A percentile compares a stretch with the other conserved stretches of the same genome.
Evolutionary conservation across 2,888 invertebrate species (phyloP).

Genomic region (Onthophagus sagittarius): DNA sequence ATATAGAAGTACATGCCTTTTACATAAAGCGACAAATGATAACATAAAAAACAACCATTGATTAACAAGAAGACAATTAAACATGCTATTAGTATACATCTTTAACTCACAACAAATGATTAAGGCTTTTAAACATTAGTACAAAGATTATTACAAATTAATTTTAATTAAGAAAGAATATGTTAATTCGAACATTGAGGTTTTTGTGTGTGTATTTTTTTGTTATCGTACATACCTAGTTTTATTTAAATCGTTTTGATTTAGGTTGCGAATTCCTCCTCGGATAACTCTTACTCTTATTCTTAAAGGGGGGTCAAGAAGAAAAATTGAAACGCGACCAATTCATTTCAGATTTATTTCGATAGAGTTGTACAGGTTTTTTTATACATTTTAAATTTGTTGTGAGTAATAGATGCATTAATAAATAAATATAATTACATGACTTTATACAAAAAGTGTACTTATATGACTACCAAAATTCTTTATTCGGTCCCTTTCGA

Average conservation of each 20-base stretch:
- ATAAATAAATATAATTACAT: conserved; percentile 50
- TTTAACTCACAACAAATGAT: conserved; percentile 48
- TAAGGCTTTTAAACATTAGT: conserved; percentile 27
- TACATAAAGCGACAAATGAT: neutral
- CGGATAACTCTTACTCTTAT: neutral
- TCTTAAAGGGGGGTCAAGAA: neutral
- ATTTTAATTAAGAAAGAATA: conserved; percentile 19
- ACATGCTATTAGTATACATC: conserved; percentile 38
- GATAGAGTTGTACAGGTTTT: conserved; percentile 30
- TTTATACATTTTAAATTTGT: conserved; percentile 44
- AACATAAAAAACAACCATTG: neutral
- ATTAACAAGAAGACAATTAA: conserved; percentile 3
- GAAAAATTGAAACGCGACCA: conserved; percentile 2
- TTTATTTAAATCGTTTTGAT: conserved; percentile 9
- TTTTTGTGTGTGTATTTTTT: neutral
- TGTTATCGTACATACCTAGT: conserved; percentile 30
- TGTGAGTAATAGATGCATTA: conserved; percentile 51
- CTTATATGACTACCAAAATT: conserved; percentile 31
- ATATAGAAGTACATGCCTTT: neutral
- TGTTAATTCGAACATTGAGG: conserved; percentile 25
- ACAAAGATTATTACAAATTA: conserved; percentile 30
- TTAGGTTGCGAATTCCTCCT: conserved; percentile 13
- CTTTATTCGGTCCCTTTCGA: conserved; percentile 47
- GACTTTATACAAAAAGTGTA: conserved; percentile 48
- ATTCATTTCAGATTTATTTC: neutral